Conservation (phyloP, 2,113 vertebrate species). For the Seriola quinqueradiata region DNA sequence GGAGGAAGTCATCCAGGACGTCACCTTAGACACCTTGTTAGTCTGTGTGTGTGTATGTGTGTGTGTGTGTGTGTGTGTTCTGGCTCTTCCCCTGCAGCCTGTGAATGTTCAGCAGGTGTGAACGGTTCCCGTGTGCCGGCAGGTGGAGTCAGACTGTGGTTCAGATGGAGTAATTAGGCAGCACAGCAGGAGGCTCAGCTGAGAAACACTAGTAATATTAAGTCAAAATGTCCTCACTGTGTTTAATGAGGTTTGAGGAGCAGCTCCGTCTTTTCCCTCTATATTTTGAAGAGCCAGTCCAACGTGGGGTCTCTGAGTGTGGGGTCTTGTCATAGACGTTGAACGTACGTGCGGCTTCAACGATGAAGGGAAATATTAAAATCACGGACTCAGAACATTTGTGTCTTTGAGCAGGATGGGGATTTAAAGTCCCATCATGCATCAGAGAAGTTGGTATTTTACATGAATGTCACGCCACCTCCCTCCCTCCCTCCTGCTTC, state of each 20-base stretch:
- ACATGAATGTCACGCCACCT: constrained; percentile 35
- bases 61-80: too few relatives aligned
- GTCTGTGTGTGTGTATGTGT: too few relatives aligned
- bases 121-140: background rate
- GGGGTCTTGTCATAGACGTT: background rate
- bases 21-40: too few relatives aligned
- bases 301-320: background rate
- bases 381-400: constrained; percentile 18
- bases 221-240: background rate
- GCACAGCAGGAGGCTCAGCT: background rate
- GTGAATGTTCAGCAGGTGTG: background rate
- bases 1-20: too few relatives aligned
- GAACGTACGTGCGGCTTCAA: background rate
- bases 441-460: constrained; percentile 44
- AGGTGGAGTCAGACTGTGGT: background rate
- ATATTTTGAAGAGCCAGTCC: background rate
- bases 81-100: background rate
- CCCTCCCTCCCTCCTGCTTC: constrained; percentile 36
- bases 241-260: background rate
- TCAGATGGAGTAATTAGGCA: constrained; percentile 9
- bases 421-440: constrained; percentile 53
- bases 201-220: background rate
- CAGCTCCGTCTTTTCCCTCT: background rate
- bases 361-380: background rate
- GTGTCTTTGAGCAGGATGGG: constrained; percentile 8